Percentiles rank a stretch among this genome's conserved stretches.
Conservation (phyloP, 2,797 vertebrate genomes). For the Clangula hyemalis region DNA sequence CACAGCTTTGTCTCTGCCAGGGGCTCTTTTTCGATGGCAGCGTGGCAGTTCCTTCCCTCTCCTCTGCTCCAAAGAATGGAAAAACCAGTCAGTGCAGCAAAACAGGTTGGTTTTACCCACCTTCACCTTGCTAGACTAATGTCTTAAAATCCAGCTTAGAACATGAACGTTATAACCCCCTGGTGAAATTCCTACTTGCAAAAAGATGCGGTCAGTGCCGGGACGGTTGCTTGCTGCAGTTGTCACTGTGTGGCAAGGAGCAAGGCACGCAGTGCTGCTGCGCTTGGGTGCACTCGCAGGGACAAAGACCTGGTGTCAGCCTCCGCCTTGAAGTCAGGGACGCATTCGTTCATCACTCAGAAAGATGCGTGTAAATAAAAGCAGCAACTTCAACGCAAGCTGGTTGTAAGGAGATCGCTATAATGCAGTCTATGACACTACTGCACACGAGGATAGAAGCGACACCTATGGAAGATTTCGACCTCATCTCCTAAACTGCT, state of each 20-base stretch:
- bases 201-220: not conserved
- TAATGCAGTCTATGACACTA: not conserved
- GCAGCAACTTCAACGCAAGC: not conserved
- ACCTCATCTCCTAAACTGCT: not conserved
- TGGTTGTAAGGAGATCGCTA: not conserved
- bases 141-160: not conserved
- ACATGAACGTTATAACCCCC: not conserved
- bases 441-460: not conserved
- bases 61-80: not conserved
- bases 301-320: slow-evolving; percentile 32
- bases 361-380: not conserved
- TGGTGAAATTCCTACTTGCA: not conserved
- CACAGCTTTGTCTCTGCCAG: not conserved
- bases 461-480: not conserved
- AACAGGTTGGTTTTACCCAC: not conserved
- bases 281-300: not conserved
- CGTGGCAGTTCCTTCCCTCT: not conserved
- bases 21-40: not conserved
- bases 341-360: not conserved
- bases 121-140: not conserved
- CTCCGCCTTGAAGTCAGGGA: not conserved
- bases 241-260: not conserved
- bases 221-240: not conserved
- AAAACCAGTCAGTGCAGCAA: not conserved
- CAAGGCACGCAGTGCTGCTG: not conserved